These are phyloP conservation scores for Porites divaricata DNA, from an alignment of 92 coral and sea anemone species.

Conservation along the genomic window DNA sequence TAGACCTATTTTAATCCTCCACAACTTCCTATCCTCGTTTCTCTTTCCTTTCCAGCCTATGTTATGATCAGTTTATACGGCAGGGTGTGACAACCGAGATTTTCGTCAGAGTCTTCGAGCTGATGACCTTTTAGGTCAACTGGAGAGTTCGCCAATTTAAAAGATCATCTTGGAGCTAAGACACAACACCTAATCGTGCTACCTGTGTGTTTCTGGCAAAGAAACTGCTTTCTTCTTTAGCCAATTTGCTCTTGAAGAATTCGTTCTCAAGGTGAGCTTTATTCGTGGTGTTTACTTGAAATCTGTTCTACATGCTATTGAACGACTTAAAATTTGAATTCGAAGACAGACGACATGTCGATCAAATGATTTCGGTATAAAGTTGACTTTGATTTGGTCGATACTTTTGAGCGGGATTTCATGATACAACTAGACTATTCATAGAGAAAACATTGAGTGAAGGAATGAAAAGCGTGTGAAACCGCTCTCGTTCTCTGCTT, in stretches of 20 bases:
- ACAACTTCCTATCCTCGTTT: background rate
- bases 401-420: background rate
- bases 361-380: constrained; percentile 5
- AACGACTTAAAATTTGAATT: background rate
- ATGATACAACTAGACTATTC: background rate
- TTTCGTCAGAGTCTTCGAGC: background rate
- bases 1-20: background rate
- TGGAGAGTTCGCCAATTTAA: too few species aligned
- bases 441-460: background rate
- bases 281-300: background rate
- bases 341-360: background rate
- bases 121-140: constrained; percentile 20
- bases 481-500: background rate
- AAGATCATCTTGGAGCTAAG: background rate
- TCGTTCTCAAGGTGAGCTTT: constrained; percentile 24
- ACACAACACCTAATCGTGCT: background rate
- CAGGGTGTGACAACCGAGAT: constrained; percentile 13
- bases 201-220: background rate
- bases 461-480: background rate
- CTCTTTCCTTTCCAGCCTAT: background rate
- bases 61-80: constrained; percentile 3
- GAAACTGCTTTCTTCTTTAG: background rate
- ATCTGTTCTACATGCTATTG: background rate
- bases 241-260: background rate
- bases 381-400: background rate